A percentile compares a stretch with the other conserved stretches of the same genome.
Conservation (phyloP, 2,113 vertebrate species). For the Dunckerocampus dactyliophorus region DNA sequence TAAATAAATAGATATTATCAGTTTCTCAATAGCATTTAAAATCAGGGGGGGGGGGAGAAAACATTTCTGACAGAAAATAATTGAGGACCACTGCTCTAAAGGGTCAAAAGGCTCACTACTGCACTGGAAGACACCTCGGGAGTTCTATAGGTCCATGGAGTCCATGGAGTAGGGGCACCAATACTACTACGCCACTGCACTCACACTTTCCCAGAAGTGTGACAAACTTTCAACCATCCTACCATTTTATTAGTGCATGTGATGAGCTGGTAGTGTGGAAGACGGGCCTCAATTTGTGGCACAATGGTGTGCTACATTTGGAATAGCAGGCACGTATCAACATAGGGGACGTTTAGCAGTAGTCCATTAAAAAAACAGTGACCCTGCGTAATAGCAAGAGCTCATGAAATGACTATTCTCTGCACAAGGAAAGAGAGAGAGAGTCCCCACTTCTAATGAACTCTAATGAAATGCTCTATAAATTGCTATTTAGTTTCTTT, state of each 20-base stretch:
- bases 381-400: constrained; percentile 19
- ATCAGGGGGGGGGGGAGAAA: too few relatives aligned
- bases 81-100: too few relatives aligned
- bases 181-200: too few relatives aligned
- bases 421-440: constrained; percentile 14
- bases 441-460: constrained; percentile 15
- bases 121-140: too few relatives aligned
- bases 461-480: constrained; percentile 8
- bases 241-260: not conserved
- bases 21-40: too few relatives aligned
- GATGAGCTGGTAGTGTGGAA: not conserved
- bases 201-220: not conserved
- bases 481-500: constrained; percentile 30
- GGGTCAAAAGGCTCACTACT: too few relatives aligned
- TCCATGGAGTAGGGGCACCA: too few relatives aligned
- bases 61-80: too few relatives aligned
- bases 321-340: constrained; percentile 20
- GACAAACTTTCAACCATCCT: not conserved
- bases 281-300: not conserved
- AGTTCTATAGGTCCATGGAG: too few relatives aligned
- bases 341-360: constrained; percentile 27
- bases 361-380: constrained; percentile 36
- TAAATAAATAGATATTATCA: too few relatives aligned
- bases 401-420: constrained; percentile 26
- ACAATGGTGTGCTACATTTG: constrained; percentile 2